Evolutionary conservation across 2,797 vertebrate species (phyloP).

Genomic region (Zalophus californianus): DNA sequence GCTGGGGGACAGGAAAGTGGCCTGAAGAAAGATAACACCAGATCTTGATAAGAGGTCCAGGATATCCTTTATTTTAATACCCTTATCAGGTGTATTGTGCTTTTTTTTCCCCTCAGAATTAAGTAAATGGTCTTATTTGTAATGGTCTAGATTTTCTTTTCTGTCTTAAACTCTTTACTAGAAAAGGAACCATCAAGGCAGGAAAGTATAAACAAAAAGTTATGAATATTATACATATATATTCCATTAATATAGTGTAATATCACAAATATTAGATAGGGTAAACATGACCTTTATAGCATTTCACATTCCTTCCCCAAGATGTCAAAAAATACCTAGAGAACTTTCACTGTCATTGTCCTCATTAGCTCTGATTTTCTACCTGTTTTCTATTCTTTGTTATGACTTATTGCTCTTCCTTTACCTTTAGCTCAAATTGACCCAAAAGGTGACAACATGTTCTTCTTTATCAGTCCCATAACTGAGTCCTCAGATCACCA

Average conservation of each 20-base stretch:
- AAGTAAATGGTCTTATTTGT: neutral
- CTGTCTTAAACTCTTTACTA: neutral
- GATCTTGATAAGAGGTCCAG: neutral
- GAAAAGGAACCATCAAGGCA: neutral
- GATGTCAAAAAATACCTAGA: neutral
- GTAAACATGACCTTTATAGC: neutral
- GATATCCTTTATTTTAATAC: slow-evolving; percentile 12
- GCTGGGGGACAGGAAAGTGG: neutral
- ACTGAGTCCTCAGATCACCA: neutral
- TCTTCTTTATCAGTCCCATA: neutral
- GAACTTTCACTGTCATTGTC: neutral
- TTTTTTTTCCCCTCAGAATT: neutral
- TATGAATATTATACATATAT: neutral
- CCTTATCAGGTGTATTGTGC: neutral
- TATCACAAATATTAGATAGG: neutral
- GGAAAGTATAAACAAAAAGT: neutral
- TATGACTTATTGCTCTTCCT: neutral
- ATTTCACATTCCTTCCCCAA: neutral
- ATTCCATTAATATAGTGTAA: neutral
- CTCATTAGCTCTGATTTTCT: neutral
- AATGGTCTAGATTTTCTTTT: neutral
- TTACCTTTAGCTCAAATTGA: neutral
- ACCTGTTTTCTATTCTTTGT: neutral
- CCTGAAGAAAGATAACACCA: neutral
- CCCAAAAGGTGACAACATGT: neutral